These are phyloP conservation scores for Cephalopterus ornatus DNA, from an alignment of 2,113 vertebrate genomes.

Conservation along the genomic window DNA sequence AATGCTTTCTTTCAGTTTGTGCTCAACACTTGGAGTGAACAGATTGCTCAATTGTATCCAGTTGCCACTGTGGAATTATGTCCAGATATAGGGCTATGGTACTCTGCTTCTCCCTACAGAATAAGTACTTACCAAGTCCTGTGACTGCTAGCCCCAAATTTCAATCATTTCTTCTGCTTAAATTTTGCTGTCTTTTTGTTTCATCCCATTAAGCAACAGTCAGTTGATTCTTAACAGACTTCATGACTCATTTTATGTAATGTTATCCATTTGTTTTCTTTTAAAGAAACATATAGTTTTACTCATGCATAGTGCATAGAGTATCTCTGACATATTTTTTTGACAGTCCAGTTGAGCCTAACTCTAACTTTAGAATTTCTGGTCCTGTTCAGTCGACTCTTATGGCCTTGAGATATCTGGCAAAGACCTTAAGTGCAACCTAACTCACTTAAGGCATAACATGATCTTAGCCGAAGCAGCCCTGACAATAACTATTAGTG, in stretches of 20 bases:
- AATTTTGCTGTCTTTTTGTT: background rate
- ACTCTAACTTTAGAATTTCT: background rate
- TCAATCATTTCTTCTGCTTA: background rate
- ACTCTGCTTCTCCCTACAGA: background rate
- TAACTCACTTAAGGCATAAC: background rate
- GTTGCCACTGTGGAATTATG: background rate
- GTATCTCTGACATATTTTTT: background rate
- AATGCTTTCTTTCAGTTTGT: background rate
- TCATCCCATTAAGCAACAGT: background rate
- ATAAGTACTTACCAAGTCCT: background rate
- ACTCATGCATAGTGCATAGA: background rate
- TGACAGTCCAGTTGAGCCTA: background rate
- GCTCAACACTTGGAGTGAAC: background rate
- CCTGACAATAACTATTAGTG: background rate
- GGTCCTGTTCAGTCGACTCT: background rate
- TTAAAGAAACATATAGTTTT: background rate
- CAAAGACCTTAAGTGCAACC: background rate
- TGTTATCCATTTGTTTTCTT: background rate
- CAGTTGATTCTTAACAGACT: background rate
- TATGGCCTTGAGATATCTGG: background rate
- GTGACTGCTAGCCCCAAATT: background rate
- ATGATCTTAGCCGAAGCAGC: background rate
- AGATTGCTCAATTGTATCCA: background rate
- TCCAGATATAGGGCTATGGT: background rate
- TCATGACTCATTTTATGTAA: background rate